Evolutionary conservation across 1,140 invertebrate genomes (phyloP).

Genomic region (Capitella teleta): DNA sequence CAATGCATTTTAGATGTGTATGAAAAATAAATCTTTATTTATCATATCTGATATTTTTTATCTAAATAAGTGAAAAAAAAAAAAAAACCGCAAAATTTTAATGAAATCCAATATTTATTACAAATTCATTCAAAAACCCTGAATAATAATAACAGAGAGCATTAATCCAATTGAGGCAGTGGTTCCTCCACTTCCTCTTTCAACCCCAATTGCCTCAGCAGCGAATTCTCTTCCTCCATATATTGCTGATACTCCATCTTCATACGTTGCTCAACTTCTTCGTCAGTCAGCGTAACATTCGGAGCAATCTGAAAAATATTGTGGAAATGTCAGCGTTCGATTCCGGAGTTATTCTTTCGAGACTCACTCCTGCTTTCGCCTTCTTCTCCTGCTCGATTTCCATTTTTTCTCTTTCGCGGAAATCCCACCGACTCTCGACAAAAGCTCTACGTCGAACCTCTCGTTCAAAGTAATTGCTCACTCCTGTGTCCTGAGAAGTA

Average conservation of each 20-base stretch:
- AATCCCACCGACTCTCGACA: slow-evolving; percentile 36
- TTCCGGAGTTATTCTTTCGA: neutral
- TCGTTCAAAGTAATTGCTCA: slow-evolving; percentile 37
- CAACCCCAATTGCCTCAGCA: slow-evolving; percentile 30
- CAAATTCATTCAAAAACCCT: too few relatives aligned
- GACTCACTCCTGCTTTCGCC: slow-evolving; percentile 35
- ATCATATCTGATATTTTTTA: too few relatives aligned
- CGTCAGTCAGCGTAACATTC: slow-evolving; percentile 30
- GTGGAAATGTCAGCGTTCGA: neutral
- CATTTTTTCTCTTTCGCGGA: slow-evolving; percentile 38
- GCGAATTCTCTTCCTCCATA: slow-evolving; percentile 25
- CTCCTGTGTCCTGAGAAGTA: slow-evolving; percentile 24
- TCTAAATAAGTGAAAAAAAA: too few relatives aligned
- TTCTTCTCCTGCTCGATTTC: slow-evolving; percentile 34
- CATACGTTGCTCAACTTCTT: slow-evolving; percentile 28
- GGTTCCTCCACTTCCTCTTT: slow-evolving; percentile 4
- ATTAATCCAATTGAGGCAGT: neutral
- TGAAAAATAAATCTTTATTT: too few relatives aligned
- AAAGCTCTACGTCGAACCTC: slow-evolving; percentile 37
- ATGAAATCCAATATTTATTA: too few relatives aligned
- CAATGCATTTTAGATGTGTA: too few relatives aligned
- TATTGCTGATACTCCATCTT: slow-evolving; percentile 30
- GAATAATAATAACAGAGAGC: too few relatives aligned
- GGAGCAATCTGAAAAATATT: slow-evolving; percentile 24
- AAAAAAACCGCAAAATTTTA: too few relatives aligned